A percentile compares a stretch with the other conserved stretches of the same genome.
phyloP scores from a whole-genome alignment of 1,140 invertebrate genomes.

The Drosophila varians region DNA sequence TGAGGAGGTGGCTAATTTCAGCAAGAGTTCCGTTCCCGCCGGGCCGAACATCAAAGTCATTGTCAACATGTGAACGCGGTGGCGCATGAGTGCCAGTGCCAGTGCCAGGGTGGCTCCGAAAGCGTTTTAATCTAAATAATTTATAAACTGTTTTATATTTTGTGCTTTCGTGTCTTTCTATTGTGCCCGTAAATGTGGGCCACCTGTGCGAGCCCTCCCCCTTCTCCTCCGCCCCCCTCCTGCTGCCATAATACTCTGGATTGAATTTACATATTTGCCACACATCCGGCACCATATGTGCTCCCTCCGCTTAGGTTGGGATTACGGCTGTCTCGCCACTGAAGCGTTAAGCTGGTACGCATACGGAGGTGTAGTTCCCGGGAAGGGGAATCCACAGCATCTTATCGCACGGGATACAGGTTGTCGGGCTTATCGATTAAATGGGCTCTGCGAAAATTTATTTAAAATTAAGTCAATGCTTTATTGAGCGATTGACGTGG shows the following conservation, averaged over 20 bases:
- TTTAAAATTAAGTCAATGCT: slow-evolving; percentile 47
- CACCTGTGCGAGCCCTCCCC: slow-evolving; percentile 41
- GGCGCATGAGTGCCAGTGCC: not conserved
- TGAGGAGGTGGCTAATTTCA: slow-evolving; percentile 30
- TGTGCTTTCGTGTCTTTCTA: slow-evolving; percentile 14
- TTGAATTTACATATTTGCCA: slow-evolving; percentile 72
- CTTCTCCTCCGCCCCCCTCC: too few species aligned
- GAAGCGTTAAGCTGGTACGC: slow-evolving; percentile 59
- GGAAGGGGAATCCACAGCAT: slow-evolving; percentile 18
- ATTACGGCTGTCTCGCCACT: slow-evolving; percentile 43
- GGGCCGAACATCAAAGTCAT: slow-evolving; percentile 32
- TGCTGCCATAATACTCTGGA: slow-evolving; percentile 29
- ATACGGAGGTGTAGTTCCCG: slow-evolving; percentile 3
- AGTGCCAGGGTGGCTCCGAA: slow-evolving; percentile 7
- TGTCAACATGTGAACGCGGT: slow-evolving; percentile 20
- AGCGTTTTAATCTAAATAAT: slow-evolving; percentile 69
- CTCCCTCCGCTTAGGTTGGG: slow-evolving; percentile 13
- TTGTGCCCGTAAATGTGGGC: slow-evolving; percentile 8
- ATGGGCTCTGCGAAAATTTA: slow-evolving; percentile 35
- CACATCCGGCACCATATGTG: slow-evolving; percentile 40
- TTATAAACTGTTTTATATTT: slow-evolving; percentile 62
- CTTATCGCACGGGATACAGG: slow-evolving; percentile 20
- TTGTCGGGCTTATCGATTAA: slow-evolving; percentile 47
- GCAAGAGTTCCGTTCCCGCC: slow-evolving; percentile 11
- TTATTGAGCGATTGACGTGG: slow-evolving; percentile 51